Base-by-base conservation (phyloP, 2,797 vertebrate genomes). In the Pseudochirops corinnae region DNA sequence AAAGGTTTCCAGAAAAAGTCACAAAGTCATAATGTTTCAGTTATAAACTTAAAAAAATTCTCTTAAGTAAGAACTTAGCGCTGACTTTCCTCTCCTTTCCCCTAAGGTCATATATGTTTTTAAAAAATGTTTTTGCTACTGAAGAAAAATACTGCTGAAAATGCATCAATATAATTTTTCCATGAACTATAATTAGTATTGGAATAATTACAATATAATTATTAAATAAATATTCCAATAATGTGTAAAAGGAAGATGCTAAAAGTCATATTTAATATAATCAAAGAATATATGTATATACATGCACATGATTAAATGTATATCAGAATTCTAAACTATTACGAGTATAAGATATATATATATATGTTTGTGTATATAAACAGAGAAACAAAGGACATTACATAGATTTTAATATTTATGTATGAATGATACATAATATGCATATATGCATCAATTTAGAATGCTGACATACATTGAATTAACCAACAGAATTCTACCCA, bases 401-500 rank as follows among this genome's bases (percentile, higher is more conserved):
- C 95, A 90, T 50, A 96, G 92, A 95, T 96, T 92, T 93, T 67
- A 90, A 67, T 97, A 93, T 96, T 97, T 87, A 50, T 87, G 24
- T 26, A 26, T 50, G 39, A 82, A 82, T 24, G 39, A 28, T 50
- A 87, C 39, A 87, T 46, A 87, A 87, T 87, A 87, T 46, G 74
- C 39, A 50, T 50, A 46, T 87, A 87, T 87, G 39, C 21, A 87
- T 97, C 67, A 95, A 82, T 98, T 97, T 97, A 93, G 93, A 97
- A 96, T 95, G 95, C 95, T 94, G 91, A 94, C 90, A 95, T 92
- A 53, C 96, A 96, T 96, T 95, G 97, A 95, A 95, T 92, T 90
- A 96, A 94, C 97, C 93, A 97, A 96, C 94, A 92, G n/a, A 93
- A 92, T 96, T 96, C 95, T 95, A 16, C 93, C 96, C 92, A 96